Evolutionary conservation across 2,797 vertebrate genomes (phyloP), one percentile per base, ranked within the genome.

Genomic region (Oceanodroma leucorhoa): DNA sequence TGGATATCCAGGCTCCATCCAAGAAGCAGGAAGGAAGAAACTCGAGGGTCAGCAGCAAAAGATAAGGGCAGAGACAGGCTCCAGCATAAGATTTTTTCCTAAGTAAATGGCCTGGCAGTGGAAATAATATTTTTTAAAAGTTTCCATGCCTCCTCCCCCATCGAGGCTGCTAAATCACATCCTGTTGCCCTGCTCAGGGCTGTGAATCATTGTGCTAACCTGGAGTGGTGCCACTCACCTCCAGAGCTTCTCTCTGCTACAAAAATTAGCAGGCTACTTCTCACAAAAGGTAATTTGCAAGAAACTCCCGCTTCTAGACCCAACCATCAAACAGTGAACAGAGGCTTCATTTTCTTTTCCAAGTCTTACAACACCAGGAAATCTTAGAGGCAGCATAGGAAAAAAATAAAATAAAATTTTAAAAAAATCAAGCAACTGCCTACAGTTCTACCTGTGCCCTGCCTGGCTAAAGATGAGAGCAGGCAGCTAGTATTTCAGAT

Each of bases 401-500:
- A 64, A 60, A 75, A 22, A 41, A 9, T 7, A 53, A 62, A 14
- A 38, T 14, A 32, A 48, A 43, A 18, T 41, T 41, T 41, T 41
- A 17, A 34, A 60, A 62, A 19, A 55, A 51, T 23, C 36, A 72
- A 85, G 34, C 3, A 4, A 55, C 40, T 6, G 11, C 29, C 54
- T 76, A 20, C 10, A 22, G 40, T 51, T 89, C 48, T 84, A 32
- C 27, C 77, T 78, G 55, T 45, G 69, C n/a, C 80, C 58, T 67
- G 87, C 27, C 73, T 87, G 88, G 58, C 32, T 53, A 14, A 50
- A 91, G 50, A 75, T 60, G 83, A 92, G 73, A 87, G 83, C 80
- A 91, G 19, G 40, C 91, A 94, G 85, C 36, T 87, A 73, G 32
- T 60, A 70, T 89, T 90, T 93, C 72, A 89, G 80, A 82, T 30